These are phyloP conservation scores for Dendrolimus punctatus DNA, from an alignment of 1,140 invertebrate genomes.

Conservation along the genomic window DNA sequence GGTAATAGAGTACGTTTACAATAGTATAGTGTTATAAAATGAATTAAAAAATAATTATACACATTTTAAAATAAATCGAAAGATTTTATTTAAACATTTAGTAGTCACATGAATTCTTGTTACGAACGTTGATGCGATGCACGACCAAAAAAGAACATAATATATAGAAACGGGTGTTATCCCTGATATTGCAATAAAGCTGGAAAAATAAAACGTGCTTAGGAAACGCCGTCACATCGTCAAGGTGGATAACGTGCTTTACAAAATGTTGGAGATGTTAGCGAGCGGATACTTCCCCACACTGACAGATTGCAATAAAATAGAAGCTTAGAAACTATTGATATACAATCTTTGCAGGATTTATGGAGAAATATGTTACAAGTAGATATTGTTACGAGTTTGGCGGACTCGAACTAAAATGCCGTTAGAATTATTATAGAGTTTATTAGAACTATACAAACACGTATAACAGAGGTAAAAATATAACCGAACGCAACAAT, in stretches of 20 bases:
- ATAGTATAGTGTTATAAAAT: too few species aligned
- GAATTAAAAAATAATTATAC: too few species aligned
- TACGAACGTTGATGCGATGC: conserved; percentile 9
- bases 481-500: too few species aligned
- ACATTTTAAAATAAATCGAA: too few species aligned
- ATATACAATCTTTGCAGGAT: background rate
- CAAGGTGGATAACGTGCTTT: conserved; percentile 31
- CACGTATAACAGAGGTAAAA: too few species aligned
- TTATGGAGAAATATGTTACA: too few species aligned
- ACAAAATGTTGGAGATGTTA: conserved; percentile 20
- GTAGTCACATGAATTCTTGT: background rate
- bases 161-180: conserved; percentile 39
- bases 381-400: too few species aligned
- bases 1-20: too few species aligned
- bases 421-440: too few species aligned
- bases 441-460: too few species aligned
- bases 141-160: conserved; percentile 24
- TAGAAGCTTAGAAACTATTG: conserved; percentile 7
- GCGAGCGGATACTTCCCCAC: conserved; percentile 23
- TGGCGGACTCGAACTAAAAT: too few species aligned
- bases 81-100: too few species aligned
- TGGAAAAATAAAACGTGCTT: conserved; percentile 31
- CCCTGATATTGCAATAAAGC: conserved; percentile 28
- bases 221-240: conserved; percentile 17
- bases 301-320: conserved; percentile 21